phyloP scores from a whole-genome alignment of 2,888 invertebrate species.

The Diloba caeruleocephala region DNA sequence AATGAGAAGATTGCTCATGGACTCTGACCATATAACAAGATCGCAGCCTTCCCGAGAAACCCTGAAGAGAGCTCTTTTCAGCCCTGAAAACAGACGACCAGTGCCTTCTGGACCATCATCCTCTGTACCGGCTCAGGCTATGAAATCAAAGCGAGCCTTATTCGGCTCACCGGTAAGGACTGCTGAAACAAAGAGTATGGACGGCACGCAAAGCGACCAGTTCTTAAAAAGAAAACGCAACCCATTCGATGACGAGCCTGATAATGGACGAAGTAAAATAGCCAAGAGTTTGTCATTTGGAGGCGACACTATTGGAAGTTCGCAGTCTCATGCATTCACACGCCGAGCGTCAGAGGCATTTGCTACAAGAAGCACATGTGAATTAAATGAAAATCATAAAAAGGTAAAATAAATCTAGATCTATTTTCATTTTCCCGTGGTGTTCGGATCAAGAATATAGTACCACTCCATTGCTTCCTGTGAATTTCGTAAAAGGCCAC shows the following conservation, averaged over 20 bases:
- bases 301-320: slow-evolving; percentile 70
- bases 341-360: slow-evolving; percentile 80
- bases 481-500: too few relatives aligned
- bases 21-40: slow-evolving; percentile 72
- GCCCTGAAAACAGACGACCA: slow-evolving; percentile 88
- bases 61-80: slow-evolving; percentile 92
- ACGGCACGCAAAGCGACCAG: slow-evolving; percentile 72
- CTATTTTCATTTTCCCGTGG: slow-evolving; percentile 3
- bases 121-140: slow-evolving; percentile 80
- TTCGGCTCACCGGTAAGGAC: slow-evolving; percentile 89
- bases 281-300: slow-evolving; percentile 90
- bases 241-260: slow-evolving; percentile 73
- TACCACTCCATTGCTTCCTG: too few relatives aligned
- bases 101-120: slow-evolving; percentile 70
- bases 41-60: slow-evolving; percentile 87
- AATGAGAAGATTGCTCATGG: slow-evolving; percentile 82
- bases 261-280: slow-evolving; percentile 81
- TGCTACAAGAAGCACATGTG: slow-evolving; percentile 72
- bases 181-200: slow-evolving; percentile 79
- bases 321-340: slow-evolving; percentile 65
- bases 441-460: too few relatives aligned
- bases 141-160: slow-evolving; percentile 91
- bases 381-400: slow-evolving; percentile 90
- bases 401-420: slow-evolving; percentile 90
- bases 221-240: slow-evolving; percentile 86